Conservation (phyloP, 2,888 invertebrate genomes). For the Clunio marinus region DNA sequence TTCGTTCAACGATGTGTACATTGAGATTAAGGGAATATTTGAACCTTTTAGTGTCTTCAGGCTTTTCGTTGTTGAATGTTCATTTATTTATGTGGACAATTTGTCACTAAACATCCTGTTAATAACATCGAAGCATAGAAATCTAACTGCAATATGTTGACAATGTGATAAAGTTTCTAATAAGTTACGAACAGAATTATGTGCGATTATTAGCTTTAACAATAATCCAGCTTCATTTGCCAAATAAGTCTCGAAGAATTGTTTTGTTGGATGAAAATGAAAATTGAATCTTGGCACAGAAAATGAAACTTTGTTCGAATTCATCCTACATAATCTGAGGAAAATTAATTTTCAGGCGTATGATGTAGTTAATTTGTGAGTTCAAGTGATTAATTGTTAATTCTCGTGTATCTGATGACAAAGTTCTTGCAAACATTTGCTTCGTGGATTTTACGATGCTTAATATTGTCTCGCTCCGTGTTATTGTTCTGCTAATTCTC, state of each 20-base stretch:
- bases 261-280: neutral
- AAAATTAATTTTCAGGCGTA: constrained; percentile 28
- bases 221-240: constrained; percentile 31
- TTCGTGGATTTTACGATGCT: neutral
- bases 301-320: neutral
- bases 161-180: neutral
- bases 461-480: too few relatives aligned
- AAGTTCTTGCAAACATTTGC: neutral
- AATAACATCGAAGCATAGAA: too few relatives aligned
- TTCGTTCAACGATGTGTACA: too few relatives aligned
- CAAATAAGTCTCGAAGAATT: constrained; percentile 14
- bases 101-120: too few relatives aligned
- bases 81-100: too few relatives aligned
- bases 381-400: neutral
- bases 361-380: neutral
- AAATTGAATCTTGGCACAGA: neutral
- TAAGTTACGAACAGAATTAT: constrained; percentile 30
- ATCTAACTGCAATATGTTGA: too few relatives aligned
- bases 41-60: too few relatives aligned
- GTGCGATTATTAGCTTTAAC: constrained; percentile 35
- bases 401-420: constrained; percentile 9
- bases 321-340: constrained; percentile 31
- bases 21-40: too few relatives aligned
- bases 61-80: too few relatives aligned
- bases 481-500: too few relatives aligned